A percentile compares a stretch with the other conserved stretches of the same genome.
phyloP scores from a whole-genome alignment of 2,113 vertebrate species.

The Daubentonia madagascariensis region DNA sequence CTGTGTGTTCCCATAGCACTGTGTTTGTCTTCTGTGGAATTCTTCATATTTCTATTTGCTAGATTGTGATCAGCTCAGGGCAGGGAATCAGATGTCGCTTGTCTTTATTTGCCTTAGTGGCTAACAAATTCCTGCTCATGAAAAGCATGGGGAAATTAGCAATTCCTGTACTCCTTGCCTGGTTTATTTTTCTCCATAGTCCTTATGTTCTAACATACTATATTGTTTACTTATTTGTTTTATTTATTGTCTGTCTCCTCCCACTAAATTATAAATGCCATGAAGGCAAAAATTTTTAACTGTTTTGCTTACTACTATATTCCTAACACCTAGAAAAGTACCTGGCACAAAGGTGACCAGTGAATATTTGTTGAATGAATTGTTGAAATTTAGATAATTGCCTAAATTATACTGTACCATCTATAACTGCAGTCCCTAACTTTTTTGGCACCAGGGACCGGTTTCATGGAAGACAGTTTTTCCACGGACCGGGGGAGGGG shows the following conservation, averaged over 20 bases:
- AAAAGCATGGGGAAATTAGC: not conserved
- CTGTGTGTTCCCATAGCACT: not conserved
- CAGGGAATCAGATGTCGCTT: not conserved
- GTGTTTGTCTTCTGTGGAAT: not conserved
- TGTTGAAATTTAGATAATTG: not conserved
- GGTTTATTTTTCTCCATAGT: not conserved
- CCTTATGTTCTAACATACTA: not conserved
- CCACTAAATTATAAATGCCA: not conserved
- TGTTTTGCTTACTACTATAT: not conserved
- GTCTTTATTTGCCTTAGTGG: constrained; percentile 14
- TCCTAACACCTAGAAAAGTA: constrained; percentile 2
- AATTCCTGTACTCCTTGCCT: not conserved
- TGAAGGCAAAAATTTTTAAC: not conserved
- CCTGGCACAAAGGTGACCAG: not conserved
- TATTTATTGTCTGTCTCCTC: not conserved
- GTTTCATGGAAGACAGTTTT: no score
- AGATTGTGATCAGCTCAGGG: not conserved
- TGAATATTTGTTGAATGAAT: not conserved
- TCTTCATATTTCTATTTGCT: not conserved
- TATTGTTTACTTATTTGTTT: not conserved
- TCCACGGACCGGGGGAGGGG: no score
- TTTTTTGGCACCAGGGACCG: no score
- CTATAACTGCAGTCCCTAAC: no score
- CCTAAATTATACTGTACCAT: not conserved
- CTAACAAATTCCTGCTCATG: not conserved